Evolutionary conservation across 2,113 vertebrate genomes (phyloP), one percentile per base, ranked within the genome.

Genomic region (Mesitornis unicolor): DNA sequence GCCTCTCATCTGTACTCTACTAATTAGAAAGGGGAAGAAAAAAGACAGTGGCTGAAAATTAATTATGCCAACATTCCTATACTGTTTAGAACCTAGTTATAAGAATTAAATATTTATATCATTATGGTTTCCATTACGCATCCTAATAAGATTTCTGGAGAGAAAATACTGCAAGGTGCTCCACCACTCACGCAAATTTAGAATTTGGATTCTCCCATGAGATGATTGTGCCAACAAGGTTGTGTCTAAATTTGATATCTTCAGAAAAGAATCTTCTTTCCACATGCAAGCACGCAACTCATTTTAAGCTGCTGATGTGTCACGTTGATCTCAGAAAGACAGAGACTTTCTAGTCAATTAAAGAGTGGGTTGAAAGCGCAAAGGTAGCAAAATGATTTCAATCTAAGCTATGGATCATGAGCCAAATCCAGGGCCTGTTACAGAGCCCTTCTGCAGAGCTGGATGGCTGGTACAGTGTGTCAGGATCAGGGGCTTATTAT

Each of bases 1-100:
- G 84, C 89, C 86, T 95, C 90, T 97, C 92, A 87, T 90, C 89
- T 92, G 63, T 82, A 90, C 74, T 77, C 81, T 77, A 80, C 94
- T 97, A 98, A 98, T 98, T 97, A 95, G 94, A 97, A 97, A 96
- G 84, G 83, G 77, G 92, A 93, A 94, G 80, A 95, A 97, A 90
- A 93, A 85, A 90, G 88, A 75, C 64, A 80, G 80, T 76, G 64
- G 53, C 68, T 92, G 94, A 96, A 97, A 97, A 98, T 97, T 96
- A 98, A 97, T 97, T 93, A 96, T 47, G 91, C 87, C 88, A 94
- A 78, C 92, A 69, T 53, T 96, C 85, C 96, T 95, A 68, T 90
- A 93, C 82, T 95, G 84, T 96, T 97, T 97, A 94, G 76, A 95
- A 95, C 50, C 81, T 71, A 92, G 92, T 95, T 97, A 97, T 91